Base-by-base conservation (phyloP, 2,797 vertebrate genomes). In the Leuciscus waleckii region DNA sequence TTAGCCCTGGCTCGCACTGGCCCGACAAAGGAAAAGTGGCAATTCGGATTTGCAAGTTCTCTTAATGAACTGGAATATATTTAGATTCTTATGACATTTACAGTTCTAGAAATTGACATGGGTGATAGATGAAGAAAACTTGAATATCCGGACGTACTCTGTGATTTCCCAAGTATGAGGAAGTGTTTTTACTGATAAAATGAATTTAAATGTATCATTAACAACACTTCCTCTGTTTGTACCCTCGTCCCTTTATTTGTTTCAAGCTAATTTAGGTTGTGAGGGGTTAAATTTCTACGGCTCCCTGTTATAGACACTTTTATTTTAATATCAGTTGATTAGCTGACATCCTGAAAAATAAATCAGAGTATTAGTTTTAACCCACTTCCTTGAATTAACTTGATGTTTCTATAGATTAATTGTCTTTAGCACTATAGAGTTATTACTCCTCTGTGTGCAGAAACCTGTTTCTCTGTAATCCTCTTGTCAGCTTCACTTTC, bases 391-490 rank as follows among this genome's bases (percentile, higher is more conserved):
- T 46, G 17, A 67, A 19, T 43, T 56, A 21, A 39, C 54, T 63
- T 21, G 39, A 23, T 29, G 17, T 83, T 49, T 83, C 19, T 26
- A 49, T 23, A 17, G 26, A 49, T 71, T 4, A 13, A n/a, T 49
- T 75, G 41, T 83, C 41, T 23, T 75, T 23, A 8, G 78, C 74
- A 23, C 63, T 58, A 39, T 88, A 67, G 88, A 74, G 90, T 90
- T 89, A 89, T 80, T 85, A 63, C 21, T 23, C 51, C 69, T 73
- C n/a, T 10, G n/a, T 69, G 68, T 51, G 51, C 8, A 51, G 17
- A 51, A 89, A 39, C 81, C 65, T 77, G 56, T 85, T 29, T 29
- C 71, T 88, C 78, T 32, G 80, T 89, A 91, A 91, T 90, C 81
- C 63, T 71, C 65, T 78, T 78, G 85, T 89, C 86, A 88, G 70